Conservation (phyloP, 64 coral and sea anemone genomes). For the Orbicella faveolata region DNA sequence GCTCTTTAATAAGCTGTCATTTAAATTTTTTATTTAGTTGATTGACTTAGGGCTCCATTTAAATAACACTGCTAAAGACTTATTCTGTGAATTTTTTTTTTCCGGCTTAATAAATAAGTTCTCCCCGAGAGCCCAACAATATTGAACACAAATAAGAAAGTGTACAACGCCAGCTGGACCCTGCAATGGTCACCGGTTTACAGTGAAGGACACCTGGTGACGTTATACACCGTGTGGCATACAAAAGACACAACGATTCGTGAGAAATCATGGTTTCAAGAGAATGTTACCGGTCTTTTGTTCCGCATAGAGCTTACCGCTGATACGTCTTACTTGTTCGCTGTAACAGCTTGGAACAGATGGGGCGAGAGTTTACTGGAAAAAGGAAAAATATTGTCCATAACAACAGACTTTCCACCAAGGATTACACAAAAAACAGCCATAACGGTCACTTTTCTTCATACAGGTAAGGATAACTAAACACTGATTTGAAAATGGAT, state of each 20-base stretch:
- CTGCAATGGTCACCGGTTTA: slow-evolving; percentile 5
- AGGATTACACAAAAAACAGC: neutral
- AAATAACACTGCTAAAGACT: no score
- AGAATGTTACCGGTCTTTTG: neutral
- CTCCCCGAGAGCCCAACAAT: neutral
- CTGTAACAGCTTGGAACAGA: slow-evolving; percentile 22
- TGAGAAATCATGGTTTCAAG: neutral
- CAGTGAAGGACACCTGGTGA: slow-evolving; percentile 7
- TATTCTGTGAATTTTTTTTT: no score
- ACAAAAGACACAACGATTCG: neutral
- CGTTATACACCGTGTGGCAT: neutral
- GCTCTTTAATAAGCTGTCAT: no score
- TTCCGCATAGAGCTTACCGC: neutral
- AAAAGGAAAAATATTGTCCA: neutral
- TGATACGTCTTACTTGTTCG: neutral
- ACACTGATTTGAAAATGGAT: no score
- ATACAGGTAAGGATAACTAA: no score
- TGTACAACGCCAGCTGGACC: neutral
- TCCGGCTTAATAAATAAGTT: neutral
- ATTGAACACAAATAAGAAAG: neutral
- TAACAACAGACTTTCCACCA: neutral
- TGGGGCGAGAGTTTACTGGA: slow-evolving; percentile 18
- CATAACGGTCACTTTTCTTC: no score
- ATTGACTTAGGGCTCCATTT: no score
- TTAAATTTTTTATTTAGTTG: no score